A percentile compares a stretch with the other conserved stretches of the same genome.
Evolutionary conservation across 2,113 vertebrate species (phyloP).

Genomic region (Leucoraja erinaceus): DNA sequence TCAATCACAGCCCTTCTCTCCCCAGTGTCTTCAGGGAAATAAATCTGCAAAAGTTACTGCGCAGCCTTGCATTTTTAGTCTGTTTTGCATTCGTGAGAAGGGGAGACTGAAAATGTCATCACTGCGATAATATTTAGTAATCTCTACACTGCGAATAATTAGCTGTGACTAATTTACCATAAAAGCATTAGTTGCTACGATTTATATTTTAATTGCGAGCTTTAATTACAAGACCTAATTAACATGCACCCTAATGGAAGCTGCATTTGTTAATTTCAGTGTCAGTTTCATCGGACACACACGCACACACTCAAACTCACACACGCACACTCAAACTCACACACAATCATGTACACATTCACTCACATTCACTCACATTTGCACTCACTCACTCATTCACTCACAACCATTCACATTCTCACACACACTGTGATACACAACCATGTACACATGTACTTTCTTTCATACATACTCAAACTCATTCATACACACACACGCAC

Average conservation of each 20-base stretch:
- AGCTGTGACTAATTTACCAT: slow-evolving; percentile 33
- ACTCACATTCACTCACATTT: too few species aligned
- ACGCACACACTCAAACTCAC: background rate
- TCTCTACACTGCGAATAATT: slow-evolving; percentile 24
- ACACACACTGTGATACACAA: too few species aligned
- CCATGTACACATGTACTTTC: too few species aligned
- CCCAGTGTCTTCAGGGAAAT: background rate
- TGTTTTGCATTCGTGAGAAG: background rate
- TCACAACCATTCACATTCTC: too few species aligned
- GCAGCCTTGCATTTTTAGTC: background rate
- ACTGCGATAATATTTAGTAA: slow-evolving; percentile 24
- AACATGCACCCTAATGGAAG: slow-evolving; percentile 26
- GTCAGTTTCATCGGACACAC: background rate
- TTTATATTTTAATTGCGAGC: slow-evolving; percentile 35
- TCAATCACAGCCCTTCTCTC: too few species aligned
- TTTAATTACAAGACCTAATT: slow-evolving; percentile 18
- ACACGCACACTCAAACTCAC: too few species aligned
- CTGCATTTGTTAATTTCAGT: background rate
- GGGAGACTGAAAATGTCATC: background rate
- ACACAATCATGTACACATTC: too few species aligned
- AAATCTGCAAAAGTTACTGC: background rate
- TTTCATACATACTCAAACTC: too few species aligned
- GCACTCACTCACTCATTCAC: too few species aligned
- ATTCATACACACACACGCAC: too few species aligned
- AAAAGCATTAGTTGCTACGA: slow-evolving; percentile 23